phyloP scores from a whole-genome alignment of 2,888 invertebrate species.

The Amblyjoppa fuscipennis region DNA sequence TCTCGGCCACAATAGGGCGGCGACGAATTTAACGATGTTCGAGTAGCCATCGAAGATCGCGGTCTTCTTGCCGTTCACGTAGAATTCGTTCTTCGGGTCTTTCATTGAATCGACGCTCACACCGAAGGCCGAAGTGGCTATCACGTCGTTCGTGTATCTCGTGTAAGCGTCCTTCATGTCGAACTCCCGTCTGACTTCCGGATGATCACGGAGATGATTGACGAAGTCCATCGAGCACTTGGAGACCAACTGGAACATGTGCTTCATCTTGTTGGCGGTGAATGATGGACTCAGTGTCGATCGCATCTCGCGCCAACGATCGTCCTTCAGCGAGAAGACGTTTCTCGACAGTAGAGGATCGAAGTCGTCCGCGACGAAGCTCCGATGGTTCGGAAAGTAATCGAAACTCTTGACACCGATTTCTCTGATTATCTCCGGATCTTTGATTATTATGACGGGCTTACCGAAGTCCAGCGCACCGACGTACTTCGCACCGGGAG shows the following conservation, averaged over 20 bases:
- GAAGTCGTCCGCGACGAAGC: constrained; percentile 70
- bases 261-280: constrained; percentile 79
- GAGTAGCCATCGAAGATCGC: constrained; percentile 62
- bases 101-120: constrained; percentile 86
- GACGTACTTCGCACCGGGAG: constrained; percentile 68
- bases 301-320: constrained; percentile 79
- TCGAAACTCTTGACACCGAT: constrained; percentile 76
- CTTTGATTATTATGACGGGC: constrained; percentile 74
- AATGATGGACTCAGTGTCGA: constrained; percentile 79
- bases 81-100: constrained; percentile 87
- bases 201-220: constrained; percentile 72
- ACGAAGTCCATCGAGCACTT: constrained; percentile 70
- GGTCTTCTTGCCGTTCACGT: constrained; percentile 78
- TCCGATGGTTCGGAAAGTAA: constrained; percentile 74
- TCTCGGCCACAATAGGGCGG: constrained; percentile 36
- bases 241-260: constrained; percentile 68
- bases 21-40: constrained; percentile 37
- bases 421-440: constrained; percentile 77
- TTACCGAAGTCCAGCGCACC: constrained; percentile 73
- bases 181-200: constrained; percentile 69
- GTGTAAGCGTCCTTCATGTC: no score
- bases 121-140: no score
- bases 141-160: no score
- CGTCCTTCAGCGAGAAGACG: constrained; percentile 75
- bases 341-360: constrained; percentile 76